Conservation (phyloP, 2,888 invertebrate species). For the Epinotia nisella region DNA sequence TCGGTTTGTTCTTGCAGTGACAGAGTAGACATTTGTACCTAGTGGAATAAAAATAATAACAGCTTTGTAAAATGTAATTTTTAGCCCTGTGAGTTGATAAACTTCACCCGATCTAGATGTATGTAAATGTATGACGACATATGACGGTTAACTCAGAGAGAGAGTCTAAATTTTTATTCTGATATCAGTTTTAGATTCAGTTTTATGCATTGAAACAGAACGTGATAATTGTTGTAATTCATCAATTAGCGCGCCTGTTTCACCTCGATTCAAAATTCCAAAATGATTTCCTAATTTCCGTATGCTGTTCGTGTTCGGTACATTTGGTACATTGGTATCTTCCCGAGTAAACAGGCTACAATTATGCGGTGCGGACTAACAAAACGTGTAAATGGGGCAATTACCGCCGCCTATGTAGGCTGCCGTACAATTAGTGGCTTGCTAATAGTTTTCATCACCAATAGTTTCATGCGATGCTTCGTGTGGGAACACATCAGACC, state of each 20-base stretch:
- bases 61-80: too few species aligned
- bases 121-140: background rate
- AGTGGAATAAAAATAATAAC: too few species aligned
- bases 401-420: constrained; percentile 82
- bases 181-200: background rate
- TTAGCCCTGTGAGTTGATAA: too few species aligned
- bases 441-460: constrained; percentile 84
- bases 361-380: constrained; percentile 81
- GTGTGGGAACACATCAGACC: constrained; percentile 71
- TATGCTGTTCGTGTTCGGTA: constrained; percentile 65
- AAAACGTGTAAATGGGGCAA: constrained; percentile 84
- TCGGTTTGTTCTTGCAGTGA: too few species aligned
- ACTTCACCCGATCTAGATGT: too few species aligned
- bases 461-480: constrained; percentile 69
- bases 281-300: constrained; percentile 63
- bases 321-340: constrained; percentile 73
- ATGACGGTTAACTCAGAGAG: background rate
- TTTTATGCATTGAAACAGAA: background rate
- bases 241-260: constrained; percentile 58
- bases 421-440: constrained; percentile 80
- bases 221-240: constrained; percentile 52
- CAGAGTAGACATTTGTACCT: too few species aligned
- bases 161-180: background rate
- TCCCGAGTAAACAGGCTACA: constrained; percentile 75
- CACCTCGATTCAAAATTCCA: constrained; percentile 48